Conservation (phyloP, 2,888 invertebrate genomes). For the Drosophila monieri region DNA sequence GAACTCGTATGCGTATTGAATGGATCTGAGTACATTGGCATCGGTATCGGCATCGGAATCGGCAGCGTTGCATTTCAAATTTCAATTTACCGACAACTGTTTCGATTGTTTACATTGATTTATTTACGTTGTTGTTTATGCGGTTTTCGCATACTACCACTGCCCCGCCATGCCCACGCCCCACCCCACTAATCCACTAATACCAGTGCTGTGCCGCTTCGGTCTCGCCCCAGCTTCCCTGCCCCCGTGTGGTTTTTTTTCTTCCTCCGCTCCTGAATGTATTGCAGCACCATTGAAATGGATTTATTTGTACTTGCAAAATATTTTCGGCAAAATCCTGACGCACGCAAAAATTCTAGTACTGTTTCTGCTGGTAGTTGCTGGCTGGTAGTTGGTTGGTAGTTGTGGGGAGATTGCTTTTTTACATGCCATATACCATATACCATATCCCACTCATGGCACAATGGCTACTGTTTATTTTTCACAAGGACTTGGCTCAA, state of each 20-base stretch:
- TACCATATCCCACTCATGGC: slow-evolving; percentile 22
- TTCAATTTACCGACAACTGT: slow-evolving; percentile 80
- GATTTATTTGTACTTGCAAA: slow-evolving; percentile 75
- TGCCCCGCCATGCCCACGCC: slow-evolving; percentile 6
- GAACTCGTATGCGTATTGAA: slow-evolving; percentile 8
- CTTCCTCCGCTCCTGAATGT: slow-evolving; percentile 4
- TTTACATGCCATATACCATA: slow-evolving; percentile 56
- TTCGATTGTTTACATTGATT: slow-evolving; percentile 80
- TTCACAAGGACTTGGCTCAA: slow-evolving; percentile 17
- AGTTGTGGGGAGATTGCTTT: slow-evolving; percentile 50
- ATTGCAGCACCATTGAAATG: slow-evolving; percentile 61
- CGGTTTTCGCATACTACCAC: slow-evolving; percentile 64
- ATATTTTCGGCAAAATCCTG: slow-evolving; percentile 72
- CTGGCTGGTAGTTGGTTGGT: too few relatives aligned
- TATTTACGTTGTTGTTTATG: slow-evolving; percentile 77
- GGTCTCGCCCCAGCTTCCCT: slow-evolving; percentile 53
- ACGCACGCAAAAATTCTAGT: slow-evolving; percentile 51
- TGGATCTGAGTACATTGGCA: slow-evolving; percentile 26
- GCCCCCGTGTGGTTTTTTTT: neutral
- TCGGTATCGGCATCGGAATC: slow-evolving; percentile 17
- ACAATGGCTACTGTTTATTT: slow-evolving; percentile 66
- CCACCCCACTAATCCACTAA: slow-evolving; percentile 68
- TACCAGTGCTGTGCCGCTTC: slow-evolving; percentile 58
- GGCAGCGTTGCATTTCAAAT: slow-evolving; percentile 74
- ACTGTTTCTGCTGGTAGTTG: neutral